Evolutionary conservation across 2,888 invertebrate species (phyloP).

Genomic region (Sphaerophoria taeniata): DNA sequence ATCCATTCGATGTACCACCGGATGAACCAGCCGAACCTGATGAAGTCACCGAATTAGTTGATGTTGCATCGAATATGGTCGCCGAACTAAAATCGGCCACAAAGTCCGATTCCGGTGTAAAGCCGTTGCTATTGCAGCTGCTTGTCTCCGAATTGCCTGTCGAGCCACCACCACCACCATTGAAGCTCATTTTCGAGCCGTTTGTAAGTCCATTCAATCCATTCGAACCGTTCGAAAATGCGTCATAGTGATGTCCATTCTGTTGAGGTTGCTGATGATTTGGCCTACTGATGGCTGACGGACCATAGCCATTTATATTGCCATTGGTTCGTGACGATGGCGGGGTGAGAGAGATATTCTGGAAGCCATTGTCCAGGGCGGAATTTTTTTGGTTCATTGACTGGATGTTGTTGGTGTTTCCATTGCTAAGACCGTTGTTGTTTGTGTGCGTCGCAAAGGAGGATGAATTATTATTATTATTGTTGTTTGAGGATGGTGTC

Average conservation of each 20-base stretch:
- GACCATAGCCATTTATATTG: slow-evolving; percentile 77
- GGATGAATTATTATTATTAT: slow-evolving; percentile 11
- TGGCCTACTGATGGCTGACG: slow-evolving; percentile 81
- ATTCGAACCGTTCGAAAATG: slow-evolving; percentile 78
- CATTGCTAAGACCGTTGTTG: slow-evolving; percentile 42
- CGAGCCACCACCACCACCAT: slow-evolving; percentile 64
- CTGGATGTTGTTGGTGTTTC: slow-evolving; percentile 44
- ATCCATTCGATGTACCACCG: slow-evolving; percentile 78
- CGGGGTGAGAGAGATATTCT: slow-evolving; percentile 81
- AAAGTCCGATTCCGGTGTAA: slow-evolving; percentile 84
- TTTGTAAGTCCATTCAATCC: slow-evolving; percentile 69
- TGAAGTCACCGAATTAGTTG: slow-evolving; percentile 77
- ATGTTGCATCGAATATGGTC: slow-evolving; percentile 87
- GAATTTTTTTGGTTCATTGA: slow-evolving; percentile 75
- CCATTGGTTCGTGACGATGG: slow-evolving; percentile 81
- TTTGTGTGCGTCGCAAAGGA: slow-evolving; percentile 56
- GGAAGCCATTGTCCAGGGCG: slow-evolving; percentile 78
- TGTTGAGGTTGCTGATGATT: slow-evolving; percentile 76
- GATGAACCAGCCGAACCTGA: slow-evolving; percentile 78
- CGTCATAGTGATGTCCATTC: slow-evolving; percentile 75
- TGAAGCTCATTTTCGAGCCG: slow-evolving; percentile 71
- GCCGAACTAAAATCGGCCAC: slow-evolving; percentile 89
- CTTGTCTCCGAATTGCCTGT: slow-evolving; percentile 80
- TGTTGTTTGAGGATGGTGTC: slow-evolving; percentile 74
- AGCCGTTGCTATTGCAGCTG: slow-evolving; percentile 81